Evolutionary conservation across 1,140 invertebrate genomes (phyloP).

Genomic region (Drosophila serrata): DNA sequence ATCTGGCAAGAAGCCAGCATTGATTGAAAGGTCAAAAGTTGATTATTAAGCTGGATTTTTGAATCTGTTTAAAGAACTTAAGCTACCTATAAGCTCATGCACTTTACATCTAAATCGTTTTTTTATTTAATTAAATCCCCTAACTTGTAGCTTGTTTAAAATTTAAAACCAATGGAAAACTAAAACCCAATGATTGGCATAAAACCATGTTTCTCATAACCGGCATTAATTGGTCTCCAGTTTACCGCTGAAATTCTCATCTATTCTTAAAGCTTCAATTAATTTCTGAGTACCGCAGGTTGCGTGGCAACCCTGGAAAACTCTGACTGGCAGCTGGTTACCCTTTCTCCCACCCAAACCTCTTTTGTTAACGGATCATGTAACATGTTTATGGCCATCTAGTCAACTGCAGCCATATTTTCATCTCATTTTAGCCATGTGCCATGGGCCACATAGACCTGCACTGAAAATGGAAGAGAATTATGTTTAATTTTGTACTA

Average conservation of each 20-base stretch:
- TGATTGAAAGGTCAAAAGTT: not conserved
- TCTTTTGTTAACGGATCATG: slow-evolving; percentile 26
- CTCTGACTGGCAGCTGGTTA: not conserved
- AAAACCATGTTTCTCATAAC: not conserved
- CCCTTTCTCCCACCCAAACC: not conserved
- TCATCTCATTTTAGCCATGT: slow-evolving; percentile 37
- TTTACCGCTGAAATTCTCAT: not conserved
- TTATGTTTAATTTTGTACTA: not conserved
- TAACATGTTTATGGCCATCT: slow-evolving; percentile 53
- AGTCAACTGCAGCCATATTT: slow-evolving; percentile 39
- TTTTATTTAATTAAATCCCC: not conserved
- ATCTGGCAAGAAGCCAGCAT: slow-evolving; percentile 3
- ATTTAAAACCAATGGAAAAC: not conserved
- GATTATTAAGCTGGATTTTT: not conserved
- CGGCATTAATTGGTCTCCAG: not conserved
- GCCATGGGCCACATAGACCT: slow-evolving; percentile 8
- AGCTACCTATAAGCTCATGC: not conserved
- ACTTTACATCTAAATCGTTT: not conserved
- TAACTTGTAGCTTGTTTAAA: not conserved
- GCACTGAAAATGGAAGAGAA: slow-evolving; percentile 12
- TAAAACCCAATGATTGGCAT: not conserved
- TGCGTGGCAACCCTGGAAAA: slow-evolving; percentile 18
- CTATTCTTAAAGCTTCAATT: slow-evolving; percentile 20
- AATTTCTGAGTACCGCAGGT: slow-evolving; percentile 6
- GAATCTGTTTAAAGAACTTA: no score